Conservation (phyloP, 2,113 vertebrate species). For the Pteropus alecto region DNA sequence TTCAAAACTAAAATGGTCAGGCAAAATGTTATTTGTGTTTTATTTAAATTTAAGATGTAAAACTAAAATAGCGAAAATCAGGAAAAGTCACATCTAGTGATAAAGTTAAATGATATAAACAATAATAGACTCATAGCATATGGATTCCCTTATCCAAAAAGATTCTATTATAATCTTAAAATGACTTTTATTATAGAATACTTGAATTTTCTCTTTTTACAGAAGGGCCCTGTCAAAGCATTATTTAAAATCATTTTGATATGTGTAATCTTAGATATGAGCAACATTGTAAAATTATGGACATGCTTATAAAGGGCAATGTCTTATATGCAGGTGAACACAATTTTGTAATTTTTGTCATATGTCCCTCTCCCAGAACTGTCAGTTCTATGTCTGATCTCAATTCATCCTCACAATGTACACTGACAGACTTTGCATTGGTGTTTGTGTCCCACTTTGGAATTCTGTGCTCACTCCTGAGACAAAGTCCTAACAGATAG, state of each 20-base stretch:
- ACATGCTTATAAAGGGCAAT: not conserved
- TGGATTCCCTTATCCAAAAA: not conserved
- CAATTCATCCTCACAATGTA: not conserved
- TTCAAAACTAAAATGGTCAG: not conserved
- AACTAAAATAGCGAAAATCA: not conserved
- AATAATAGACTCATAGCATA: not conserved
- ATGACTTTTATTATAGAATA: not conserved
- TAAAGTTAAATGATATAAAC: not conserved
- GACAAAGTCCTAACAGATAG: not conserved
- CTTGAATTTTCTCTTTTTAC: not conserved
- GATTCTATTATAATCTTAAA: not conserved
- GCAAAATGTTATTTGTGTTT: not conserved
- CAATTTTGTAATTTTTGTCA: not conserved
- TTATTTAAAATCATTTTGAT: not conserved
- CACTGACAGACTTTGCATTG: not conserved
- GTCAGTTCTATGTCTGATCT: not conserved
- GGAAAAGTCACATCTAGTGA: not conserved
- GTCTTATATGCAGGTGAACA: not conserved
- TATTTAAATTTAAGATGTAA: not conserved
- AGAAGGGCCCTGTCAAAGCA: not conserved
- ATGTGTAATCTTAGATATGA: not conserved
- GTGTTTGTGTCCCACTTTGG: not conserved
- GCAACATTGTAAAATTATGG: not conserved
- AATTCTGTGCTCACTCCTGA: not conserved
- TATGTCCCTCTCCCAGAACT: not conserved